Evolutionary conservation across 2,113 vertebrate species (phyloP).

Genomic region (Corythaeola cristata): DNA sequence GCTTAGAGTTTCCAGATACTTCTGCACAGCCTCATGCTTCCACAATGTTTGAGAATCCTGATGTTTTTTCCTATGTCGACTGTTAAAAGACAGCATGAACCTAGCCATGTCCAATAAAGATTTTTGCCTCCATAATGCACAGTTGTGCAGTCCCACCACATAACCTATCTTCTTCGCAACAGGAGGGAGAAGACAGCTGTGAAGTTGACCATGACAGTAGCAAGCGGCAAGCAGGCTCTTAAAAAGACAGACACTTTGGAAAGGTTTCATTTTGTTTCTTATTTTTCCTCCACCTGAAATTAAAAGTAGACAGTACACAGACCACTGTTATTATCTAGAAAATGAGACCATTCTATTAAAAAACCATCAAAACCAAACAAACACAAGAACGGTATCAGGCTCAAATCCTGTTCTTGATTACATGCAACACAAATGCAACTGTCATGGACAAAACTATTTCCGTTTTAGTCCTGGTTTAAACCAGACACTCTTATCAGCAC

Average conservation of each 20-base stretch:
- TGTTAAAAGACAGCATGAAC: conserved; percentile 10
- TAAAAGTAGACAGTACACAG: neutral
- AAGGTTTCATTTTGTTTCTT: conserved; percentile 68
- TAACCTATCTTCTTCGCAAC: neutral
- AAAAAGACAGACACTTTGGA: conserved; percentile 32
- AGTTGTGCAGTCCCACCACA: neutral
- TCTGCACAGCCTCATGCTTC: conserved; percentile 72
- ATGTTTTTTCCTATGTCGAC: conserved; percentile 38
- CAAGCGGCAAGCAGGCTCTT: conserved; percentile 9
- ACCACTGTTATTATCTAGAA: neutral
- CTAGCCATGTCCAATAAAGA: neutral
- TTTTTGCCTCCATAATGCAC: conserved; percentile 16
- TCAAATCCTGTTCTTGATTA: neutral
- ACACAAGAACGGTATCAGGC: neutral
- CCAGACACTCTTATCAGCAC: neutral
- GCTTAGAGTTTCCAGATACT: conserved; percentile 70
- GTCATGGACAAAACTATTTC: neutral
- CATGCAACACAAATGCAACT: neutral
- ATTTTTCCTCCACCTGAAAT: conserved; percentile 59
- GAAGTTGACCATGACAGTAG: neutral
- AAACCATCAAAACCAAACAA: neutral
- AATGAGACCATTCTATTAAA: neutral
- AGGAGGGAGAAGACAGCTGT: neutral
- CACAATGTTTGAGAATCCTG: conserved; percentile 61
- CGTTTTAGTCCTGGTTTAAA: neutral